Percentiles rank a stretch among this genome's conserved stretches.
Evolutionary conservation across 2,888 invertebrate genomes (phyloP).

Genomic region (Dryococelus australis): DNA sequence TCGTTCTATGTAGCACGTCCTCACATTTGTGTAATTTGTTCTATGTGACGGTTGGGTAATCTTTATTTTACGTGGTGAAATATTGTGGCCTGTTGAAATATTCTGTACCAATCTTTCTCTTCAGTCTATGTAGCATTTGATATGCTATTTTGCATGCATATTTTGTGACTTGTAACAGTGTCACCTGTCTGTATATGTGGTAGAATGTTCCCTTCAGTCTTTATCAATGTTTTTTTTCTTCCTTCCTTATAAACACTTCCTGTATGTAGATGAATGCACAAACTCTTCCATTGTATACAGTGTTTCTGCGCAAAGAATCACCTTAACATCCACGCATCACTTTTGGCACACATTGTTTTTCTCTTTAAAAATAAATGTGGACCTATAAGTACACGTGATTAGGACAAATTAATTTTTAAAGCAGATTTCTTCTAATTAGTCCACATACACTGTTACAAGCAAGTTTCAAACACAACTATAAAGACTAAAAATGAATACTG

Average conservation of each 20-base stretch:
- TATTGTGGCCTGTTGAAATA: too few relatives aligned
- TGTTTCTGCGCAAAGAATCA: neutral
- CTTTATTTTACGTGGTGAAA: too few relatives aligned
- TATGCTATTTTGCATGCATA: neutral
- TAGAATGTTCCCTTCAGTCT: neutral
- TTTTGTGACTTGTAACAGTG: neutral
- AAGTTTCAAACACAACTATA: too few relatives aligned
- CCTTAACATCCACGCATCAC: neutral
- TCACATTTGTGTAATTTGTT: neutral
- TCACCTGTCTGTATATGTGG: neutral
- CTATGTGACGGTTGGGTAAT: neutral
- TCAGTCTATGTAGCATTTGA: neutral
- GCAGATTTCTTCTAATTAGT: too few relatives aligned
- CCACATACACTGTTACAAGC: too few relatives aligned
- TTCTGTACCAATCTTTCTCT: neutral
- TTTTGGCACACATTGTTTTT: neutral
- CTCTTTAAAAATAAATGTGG: neutral
- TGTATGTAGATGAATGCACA: neutral
- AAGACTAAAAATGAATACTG: too few relatives aligned
- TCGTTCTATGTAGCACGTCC: neutral
- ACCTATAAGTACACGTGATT: too few relatives aligned
- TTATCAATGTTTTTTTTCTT: neutral
- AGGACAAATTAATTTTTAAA: too few relatives aligned
- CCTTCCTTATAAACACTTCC: neutral
- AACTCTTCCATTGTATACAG: neutral